Conservation (phyloP, 1,140 invertebrate genomes). For the Adoxophyes honmai region DNA sequence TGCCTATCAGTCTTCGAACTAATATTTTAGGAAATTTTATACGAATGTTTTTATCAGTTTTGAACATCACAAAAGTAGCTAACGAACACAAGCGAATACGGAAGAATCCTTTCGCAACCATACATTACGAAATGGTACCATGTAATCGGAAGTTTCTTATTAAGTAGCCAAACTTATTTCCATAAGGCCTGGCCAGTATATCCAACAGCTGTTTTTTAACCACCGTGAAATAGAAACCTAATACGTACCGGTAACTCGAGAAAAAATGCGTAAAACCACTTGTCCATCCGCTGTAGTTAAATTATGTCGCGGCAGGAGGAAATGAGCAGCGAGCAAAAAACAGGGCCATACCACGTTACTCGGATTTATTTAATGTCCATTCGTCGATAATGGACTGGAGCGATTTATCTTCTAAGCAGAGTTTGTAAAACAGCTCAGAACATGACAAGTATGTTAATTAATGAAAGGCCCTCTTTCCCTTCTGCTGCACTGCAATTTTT, state of each 20-base stretch:
- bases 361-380: slow-evolving; percentile 12
- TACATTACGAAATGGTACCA: too few relatives aligned
- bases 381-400: slow-evolving; percentile 7
- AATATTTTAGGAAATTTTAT: too few relatives aligned
- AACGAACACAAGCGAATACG: too few relatives aligned
- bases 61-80: too few relatives aligned
- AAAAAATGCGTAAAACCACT: slow-evolving; percentile 8
- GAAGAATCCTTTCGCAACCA: too few relatives aligned
- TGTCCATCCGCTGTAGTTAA: slow-evolving; percentile 13
- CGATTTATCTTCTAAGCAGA: slow-evolving; percentile 12
- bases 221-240: slow-evolving; percentile 10
- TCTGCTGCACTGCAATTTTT: neutral
- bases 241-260: neutral
- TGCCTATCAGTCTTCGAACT: too few relatives aligned
- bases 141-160: too few relatives aligned
- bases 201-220: neutral
- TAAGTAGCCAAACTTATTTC: too few relatives aligned
- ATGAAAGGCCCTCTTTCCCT: neutral
- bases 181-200: too few relatives aligned
- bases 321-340: slow-evolving; percentile 11
- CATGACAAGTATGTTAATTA: slow-evolving; percentile 7
- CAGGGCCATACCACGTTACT: neutral
- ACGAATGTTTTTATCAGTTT: too few relatives aligned
- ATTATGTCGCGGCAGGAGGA: slow-evolving; percentile 12
- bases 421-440: neutral